Conservation (phyloP, 2,797 vertebrate species). For the Alca torda region DNA sequence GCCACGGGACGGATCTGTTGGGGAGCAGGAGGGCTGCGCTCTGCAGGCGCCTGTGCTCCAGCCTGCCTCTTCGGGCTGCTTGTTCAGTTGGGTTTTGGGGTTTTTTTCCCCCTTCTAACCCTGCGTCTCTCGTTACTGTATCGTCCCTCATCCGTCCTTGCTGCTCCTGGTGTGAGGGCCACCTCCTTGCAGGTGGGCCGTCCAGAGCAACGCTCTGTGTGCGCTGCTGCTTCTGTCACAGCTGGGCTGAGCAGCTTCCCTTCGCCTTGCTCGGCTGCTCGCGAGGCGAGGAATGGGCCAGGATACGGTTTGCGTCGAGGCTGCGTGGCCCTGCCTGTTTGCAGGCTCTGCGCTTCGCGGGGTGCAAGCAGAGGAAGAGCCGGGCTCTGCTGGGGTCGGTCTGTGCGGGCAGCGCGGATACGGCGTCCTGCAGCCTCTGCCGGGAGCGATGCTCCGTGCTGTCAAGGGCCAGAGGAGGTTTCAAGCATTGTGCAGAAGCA, state of each 20-base stretch:
- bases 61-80: neutral
- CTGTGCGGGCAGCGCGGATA: rapidly evolving
- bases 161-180: neutral
- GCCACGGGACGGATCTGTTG: neutral
- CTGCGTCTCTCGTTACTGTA: neutral
- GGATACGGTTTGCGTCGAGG: neutral
- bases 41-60: neutral
- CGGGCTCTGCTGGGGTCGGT: neutral
- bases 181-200: neutral
- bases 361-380: neutral
- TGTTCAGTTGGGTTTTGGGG: neutral
- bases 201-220: neutral
- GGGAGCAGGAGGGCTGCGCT: neutral
- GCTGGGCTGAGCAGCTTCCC: neutral
- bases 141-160: neutral
- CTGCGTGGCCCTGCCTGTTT: neutral
- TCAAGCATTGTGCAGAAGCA: neutral
- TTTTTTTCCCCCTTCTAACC: neutral
- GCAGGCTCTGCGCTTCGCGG: neutral
- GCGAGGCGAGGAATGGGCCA: neutral
- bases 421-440: neutral
- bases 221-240: neutral
- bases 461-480: neutral
- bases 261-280: neutral
- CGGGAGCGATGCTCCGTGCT: neutral